Percentiles rank a stretch among this genome's conserved stretches.
phyloP scores from a whole-genome alignment of 2,113 vertebrate species.

The Isurus oxyrinchus region DNA sequence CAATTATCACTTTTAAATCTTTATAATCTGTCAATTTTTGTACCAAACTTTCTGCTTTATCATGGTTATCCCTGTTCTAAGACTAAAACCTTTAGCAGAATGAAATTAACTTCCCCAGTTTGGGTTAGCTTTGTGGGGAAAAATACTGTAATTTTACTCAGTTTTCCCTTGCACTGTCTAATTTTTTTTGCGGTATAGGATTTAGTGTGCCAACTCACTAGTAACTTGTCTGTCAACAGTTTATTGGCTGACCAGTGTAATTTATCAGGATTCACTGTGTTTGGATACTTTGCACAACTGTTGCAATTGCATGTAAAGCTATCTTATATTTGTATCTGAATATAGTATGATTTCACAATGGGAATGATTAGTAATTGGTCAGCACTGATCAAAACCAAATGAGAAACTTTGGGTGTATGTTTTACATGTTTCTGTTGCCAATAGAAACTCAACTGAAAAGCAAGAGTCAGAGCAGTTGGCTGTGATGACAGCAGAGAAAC shows the following conservation, averaged over 20 bases:
- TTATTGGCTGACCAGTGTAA: not conserved
- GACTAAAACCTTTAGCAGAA: not conserved
- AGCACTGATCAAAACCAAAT: not conserved
- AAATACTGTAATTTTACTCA: not conserved
- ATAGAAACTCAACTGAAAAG: slow-evolving; percentile 84
- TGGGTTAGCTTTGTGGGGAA: not conserved
- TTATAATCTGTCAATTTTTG: not conserved
- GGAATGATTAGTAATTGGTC: too few species aligned
- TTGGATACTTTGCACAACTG: not conserved
- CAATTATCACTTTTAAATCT: not conserved
- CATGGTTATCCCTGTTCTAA: not conserved
- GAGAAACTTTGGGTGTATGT: slow-evolving; percentile 31
- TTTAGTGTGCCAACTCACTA: not conserved
- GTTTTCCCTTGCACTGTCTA: not conserved
- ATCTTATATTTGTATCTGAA: not conserved
- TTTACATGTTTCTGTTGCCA: slow-evolving; percentile 24
- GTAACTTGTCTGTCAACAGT: not conserved
- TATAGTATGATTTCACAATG: not conserved
- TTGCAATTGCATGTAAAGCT: not conserved
- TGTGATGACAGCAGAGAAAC: slow-evolving; percentile 88
- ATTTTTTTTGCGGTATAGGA: not conserved
- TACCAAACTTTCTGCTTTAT: not conserved
- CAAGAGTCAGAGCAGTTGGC: slow-evolving; percentile 89
- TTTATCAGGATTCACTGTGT: not conserved
- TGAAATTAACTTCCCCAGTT: not conserved